These are phyloP conservation scores for Squalus acanthias DNA, from an alignment of 2,797 vertebrate species.

Conservation along the genomic window DNA sequence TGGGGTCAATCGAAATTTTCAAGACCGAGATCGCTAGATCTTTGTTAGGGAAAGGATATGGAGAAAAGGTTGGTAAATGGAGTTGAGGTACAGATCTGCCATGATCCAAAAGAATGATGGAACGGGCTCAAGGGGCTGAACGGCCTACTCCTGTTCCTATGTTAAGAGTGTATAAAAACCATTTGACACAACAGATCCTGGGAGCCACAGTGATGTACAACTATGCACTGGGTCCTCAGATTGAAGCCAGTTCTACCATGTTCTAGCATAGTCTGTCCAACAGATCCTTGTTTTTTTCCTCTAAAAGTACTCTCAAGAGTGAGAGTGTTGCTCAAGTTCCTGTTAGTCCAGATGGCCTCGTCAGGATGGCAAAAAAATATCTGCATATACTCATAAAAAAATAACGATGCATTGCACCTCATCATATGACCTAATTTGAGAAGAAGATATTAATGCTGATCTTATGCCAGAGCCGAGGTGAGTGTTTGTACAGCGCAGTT, in stretches of 20 bases:
- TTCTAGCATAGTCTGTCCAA: neutral
- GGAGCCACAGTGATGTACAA: neutral
- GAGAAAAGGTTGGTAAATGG: neutral
- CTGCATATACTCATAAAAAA: neutral
- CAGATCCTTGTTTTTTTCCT: neutral
- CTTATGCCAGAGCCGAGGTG: neutral
- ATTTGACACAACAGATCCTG: neutral
- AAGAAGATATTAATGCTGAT: neutral
- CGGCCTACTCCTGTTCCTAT: neutral
- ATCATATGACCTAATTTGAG: neutral
- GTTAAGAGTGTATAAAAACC: neutral
- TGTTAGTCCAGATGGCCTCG: neutral
- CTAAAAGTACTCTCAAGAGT: neutral
- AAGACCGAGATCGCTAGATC: neutral
- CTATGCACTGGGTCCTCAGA: neutral
- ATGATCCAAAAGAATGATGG: neutral
- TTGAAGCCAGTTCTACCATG: neutral
- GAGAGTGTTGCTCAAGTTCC: neutral
- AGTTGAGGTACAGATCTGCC: neutral
- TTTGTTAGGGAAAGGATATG: neutral
- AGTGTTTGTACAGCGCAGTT: neutral
- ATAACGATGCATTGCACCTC: neutral
- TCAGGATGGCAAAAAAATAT: neutral
- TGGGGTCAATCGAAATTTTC: neutral
- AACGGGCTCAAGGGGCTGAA: neutral